Evolutionary conservation across 2,113 vertebrate genomes (phyloP).

Genomic region (Clupea harengus): DNA sequence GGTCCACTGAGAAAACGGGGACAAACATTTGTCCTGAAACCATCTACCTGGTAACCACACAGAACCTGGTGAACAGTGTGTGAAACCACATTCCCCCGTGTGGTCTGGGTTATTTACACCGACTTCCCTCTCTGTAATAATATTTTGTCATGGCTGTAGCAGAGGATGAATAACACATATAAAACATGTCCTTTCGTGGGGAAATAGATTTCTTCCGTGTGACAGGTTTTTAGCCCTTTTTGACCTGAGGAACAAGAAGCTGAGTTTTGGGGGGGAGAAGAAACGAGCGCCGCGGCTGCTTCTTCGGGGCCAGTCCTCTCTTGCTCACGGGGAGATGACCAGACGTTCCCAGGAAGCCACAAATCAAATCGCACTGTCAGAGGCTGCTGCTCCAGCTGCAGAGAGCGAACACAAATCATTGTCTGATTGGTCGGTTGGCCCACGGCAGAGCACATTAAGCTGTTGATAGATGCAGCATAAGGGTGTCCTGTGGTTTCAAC

Average conservation of each 20-base stretch:
- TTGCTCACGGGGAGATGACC: constrained; percentile 23
- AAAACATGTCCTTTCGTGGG: constrained; percentile 1
- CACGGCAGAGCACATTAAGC: neutral
- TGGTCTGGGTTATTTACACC: neutral
- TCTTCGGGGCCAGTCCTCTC: neutral
- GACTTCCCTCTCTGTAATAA: constrained; percentile 1
- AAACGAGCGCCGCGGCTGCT: neutral
- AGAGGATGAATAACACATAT: constrained; percentile 16
- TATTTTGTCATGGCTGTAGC: constrained; percentile 10
- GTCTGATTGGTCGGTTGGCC: constrained; percentile 42
- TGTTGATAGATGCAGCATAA: neutral
- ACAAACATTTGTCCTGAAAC: neutral
- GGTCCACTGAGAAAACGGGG: neutral
- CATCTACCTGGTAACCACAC: neutral
- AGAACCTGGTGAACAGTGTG: neutral
- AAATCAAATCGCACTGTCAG: constrained; percentile 43
- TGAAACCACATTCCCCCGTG: neutral
- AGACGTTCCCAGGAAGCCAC: constrained; percentile 36
- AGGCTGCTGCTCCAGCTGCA: constrained; percentile 27
- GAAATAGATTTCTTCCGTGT: neutral
- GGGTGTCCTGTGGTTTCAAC: neutral
- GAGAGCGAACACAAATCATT: constrained; percentile 50
- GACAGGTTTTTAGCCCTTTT: neutral
- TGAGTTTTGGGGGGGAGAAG: neutral
- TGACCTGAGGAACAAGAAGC: neutral